Conservation (phyloP, 2,888 invertebrate genomes). For the Galerucella pusilla region DNA sequence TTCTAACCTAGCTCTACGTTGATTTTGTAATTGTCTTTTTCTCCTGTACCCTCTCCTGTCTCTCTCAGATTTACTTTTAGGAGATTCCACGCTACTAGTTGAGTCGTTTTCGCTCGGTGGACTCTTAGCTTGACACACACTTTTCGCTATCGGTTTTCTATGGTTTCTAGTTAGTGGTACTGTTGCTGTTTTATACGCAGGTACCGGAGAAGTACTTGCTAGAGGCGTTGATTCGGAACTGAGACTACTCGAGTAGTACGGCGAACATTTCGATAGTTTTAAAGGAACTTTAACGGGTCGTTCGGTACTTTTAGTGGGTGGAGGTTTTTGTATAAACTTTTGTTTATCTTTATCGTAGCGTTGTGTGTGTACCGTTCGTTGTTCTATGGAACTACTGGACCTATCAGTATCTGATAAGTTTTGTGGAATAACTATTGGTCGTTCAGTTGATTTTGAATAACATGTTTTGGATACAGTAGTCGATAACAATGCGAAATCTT, state of each 20-base stretch:
- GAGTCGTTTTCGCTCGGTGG: conserved; percentile 82
- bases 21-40: conserved; percentile 71
- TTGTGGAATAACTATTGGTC: conserved; percentile 67
- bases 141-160: conserved; percentile 68
- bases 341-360: conserved; percentile 62
- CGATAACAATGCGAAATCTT: conserved; percentile 58
- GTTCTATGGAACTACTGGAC: conserved; percentile 67
- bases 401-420: conserved; percentile 66
- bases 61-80: conserved; percentile 67
- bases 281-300: conserved; percentile 65
- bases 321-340: conserved; percentile 58
- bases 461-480: conserved; percentile 50
- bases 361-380: conserved; percentile 62
- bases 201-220: conserved; percentile 70
- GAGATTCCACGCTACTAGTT: conserved; percentile 78
- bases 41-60: conserved; percentile 76
- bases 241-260: conserved; percentile 80
- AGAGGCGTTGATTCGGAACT: conserved; percentile 81
- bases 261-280: conserved; percentile 76
- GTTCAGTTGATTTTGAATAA: conserved; percentile 67
- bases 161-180: conserved; percentile 62
- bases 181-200: conserved; percentile 71
- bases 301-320: conserved; percentile 59
- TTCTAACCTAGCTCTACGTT: conserved; percentile 68
- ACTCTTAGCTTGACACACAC: conserved; percentile 73